Percentiles rank a stretch among this genome's conserved stretches.
These are phyloP conservation scores for Parauchenoglanis punctatus DNA, from an alignment of 2,797 vertebrate species.

Conservation along the genomic window DNA sequence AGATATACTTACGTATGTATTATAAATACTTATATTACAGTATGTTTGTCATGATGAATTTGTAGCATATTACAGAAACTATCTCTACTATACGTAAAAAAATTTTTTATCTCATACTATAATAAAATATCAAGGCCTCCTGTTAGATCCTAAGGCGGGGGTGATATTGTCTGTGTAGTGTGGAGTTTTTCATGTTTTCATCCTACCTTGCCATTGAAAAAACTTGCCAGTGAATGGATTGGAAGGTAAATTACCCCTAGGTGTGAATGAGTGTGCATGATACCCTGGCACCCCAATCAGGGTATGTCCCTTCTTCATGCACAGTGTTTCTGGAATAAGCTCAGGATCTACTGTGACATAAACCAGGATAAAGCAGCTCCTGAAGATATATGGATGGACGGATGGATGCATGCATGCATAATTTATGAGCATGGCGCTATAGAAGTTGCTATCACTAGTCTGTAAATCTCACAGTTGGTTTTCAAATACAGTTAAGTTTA, in stretches of 20 bases:
- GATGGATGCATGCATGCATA: background rate
- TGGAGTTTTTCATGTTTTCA: background rate
- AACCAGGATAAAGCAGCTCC: background rate
- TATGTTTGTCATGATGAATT: background rate
- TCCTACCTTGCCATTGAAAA: background rate
- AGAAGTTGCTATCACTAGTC: background rate
- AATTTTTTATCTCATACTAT: background rate
- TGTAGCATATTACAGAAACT: background rate
- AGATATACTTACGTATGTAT: too few species aligned
- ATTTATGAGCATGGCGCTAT: background rate
- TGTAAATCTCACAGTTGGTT: background rate
- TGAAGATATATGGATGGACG: background rate
- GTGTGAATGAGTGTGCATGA: background rate
- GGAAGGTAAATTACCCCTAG: background rate
- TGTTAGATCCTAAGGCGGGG: background rate
- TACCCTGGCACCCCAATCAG: background rate
- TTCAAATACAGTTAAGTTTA: background rate
- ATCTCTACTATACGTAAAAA: background rate
- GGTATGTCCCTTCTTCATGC: background rate
- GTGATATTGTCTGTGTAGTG: too few species aligned
- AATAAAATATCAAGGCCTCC: background rate
- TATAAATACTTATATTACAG: background rate
- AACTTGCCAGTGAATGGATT: background rate
- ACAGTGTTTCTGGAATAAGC: background rate
- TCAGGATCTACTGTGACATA: background rate